These are phyloP conservation scores for Alethe castanea DNA, from an alignment of 2,113 vertebrate species.

Conservation along the genomic window DNA sequence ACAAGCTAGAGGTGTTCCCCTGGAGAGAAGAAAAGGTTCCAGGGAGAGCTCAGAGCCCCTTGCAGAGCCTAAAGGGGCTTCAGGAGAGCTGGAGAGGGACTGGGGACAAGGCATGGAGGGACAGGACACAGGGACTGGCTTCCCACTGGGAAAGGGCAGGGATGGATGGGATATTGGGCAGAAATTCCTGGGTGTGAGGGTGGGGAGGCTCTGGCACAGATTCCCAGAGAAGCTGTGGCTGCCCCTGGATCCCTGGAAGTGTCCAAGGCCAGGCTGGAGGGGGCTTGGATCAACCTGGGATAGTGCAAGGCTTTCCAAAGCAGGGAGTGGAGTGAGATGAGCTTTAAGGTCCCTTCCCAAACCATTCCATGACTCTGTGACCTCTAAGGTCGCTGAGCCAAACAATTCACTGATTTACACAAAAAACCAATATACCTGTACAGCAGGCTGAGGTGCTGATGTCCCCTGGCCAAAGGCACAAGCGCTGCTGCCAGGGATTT, in stretches of 20 bases:
- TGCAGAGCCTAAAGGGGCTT: neutral
- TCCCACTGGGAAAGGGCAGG: neutral
- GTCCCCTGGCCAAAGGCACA: neutral
- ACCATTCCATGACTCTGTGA: neutral
- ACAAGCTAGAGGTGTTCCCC: rapidly evolving
- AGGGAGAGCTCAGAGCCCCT: neutral
- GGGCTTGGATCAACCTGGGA: neutral
- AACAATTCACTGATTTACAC: neutral
- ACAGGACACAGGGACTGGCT: neutral
- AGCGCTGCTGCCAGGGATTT: neutral
- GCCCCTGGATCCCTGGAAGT: neutral
- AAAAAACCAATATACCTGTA: neutral
- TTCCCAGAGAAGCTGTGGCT: neutral
- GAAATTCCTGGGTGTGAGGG: rapidly evolving
- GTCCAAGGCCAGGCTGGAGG: rapidly evolving
- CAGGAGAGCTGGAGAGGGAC: neutral
- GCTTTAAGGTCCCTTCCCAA: neutral
- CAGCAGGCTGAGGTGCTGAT: neutral
- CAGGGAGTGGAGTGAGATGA: rapidly evolving
- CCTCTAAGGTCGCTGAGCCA: neutral
- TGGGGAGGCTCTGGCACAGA: rapidly evolving
- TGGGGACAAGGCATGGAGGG: neutral
- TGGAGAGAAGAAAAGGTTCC: neutral
- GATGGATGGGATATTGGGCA: rapidly evolving
- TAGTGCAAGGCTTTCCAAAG: rapidly evolving